Percentiles rank a stretch among this genome's conserved stretches.
phyloP scores from a whole-genome alignment of 2,113 vertebrate genomes.

The Muntiacus muntjak region DNA sequence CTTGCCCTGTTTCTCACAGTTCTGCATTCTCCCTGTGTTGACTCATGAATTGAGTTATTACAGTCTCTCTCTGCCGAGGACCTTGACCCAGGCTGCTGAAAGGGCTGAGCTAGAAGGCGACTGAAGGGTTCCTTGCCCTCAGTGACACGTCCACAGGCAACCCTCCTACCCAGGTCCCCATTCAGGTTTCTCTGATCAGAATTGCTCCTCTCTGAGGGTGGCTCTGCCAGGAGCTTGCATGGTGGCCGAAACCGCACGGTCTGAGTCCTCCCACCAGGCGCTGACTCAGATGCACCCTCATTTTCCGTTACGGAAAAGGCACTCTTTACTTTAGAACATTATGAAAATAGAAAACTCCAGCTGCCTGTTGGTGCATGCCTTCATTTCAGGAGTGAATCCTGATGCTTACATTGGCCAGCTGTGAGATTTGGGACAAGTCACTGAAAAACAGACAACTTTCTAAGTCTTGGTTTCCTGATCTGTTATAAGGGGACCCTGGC shows the following conservation, averaged over 20 bases:
- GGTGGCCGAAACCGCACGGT: neutral
- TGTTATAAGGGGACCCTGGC: neutral
- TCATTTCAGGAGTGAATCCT: neutral
- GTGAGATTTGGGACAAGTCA: neutral
- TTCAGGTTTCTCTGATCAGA: neutral
- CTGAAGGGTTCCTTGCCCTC: too few relatives aligned
- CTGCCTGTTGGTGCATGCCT: neutral
- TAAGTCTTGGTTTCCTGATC: neutral
- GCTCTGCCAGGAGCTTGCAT: neutral
- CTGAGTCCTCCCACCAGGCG: too few relatives aligned
- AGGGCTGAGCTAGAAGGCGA: neutral
- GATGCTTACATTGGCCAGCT: neutral
- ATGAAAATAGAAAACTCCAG: neutral
- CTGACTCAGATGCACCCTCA: too few relatives aligned
- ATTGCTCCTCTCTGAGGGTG: neutral
- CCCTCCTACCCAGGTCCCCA: neutral
- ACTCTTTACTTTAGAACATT: neutral
- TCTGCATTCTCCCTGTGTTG: neutral
- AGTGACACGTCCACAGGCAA: rapidly evolving
- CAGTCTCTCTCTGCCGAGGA: neutral
- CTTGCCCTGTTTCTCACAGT: neutral
- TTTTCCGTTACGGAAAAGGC: neutral
- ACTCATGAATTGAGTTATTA: neutral
- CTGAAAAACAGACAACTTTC: neutral
- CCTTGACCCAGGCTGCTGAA: neutral